Conservation (phyloP, 2,888 invertebrate species). For the Elmis aenea region DNA sequence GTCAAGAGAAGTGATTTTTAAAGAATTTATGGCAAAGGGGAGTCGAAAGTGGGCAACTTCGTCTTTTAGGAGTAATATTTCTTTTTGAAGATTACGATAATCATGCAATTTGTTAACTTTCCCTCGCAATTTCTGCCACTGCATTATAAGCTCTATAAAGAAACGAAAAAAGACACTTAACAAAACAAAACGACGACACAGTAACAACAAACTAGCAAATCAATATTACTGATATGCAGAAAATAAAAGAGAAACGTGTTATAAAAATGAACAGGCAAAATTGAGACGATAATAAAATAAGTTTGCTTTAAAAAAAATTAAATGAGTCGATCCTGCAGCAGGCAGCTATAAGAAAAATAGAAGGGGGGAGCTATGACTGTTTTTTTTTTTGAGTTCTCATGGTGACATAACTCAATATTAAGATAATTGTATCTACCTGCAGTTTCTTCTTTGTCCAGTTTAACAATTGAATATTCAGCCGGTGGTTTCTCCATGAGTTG, state of each 20-base stretch:
- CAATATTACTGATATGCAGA: too few relatives aligned
- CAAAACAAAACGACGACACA: too few relatives aligned
- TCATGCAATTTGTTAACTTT: slow-evolving; percentile 42
- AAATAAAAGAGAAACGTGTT: too few relatives aligned
- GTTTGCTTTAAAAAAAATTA: too few relatives aligned
- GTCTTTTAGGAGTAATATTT: slow-evolving; percentile 41
- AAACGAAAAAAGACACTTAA: slow-evolving; percentile 7
- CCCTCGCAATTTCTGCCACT: slow-evolving; percentile 50
- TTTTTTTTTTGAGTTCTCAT: too few relatives aligned
- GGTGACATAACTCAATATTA: too few relatives aligned
- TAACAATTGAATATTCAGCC: slow-evolving; percentile 39
- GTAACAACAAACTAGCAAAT: too few relatives aligned
- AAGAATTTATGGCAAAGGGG: slow-evolving; percentile 24
- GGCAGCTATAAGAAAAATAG: too few relatives aligned
- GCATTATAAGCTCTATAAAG: slow-evolving; percentile 47
- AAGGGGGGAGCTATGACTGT: too few relatives aligned
- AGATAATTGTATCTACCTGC: slow-evolving; percentile 40
- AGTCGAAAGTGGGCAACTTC: slow-evolving; percentile 37
- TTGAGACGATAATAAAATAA: too few relatives aligned
- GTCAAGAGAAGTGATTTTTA: slow-evolving; percentile 36
- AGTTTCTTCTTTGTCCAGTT: slow-evolving; percentile 37
- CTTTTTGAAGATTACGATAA: slow-evolving; percentile 40
- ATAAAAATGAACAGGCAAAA: too few relatives aligned
- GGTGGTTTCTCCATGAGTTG: slow-evolving; percentile 44
- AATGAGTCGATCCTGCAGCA: too few relatives aligned